Percentiles rank a stretch among this genome's conserved stretches.
phyloP scores from a whole-genome alignment of 2,113 vertebrate species.

The Podiceps cristatus region DNA sequence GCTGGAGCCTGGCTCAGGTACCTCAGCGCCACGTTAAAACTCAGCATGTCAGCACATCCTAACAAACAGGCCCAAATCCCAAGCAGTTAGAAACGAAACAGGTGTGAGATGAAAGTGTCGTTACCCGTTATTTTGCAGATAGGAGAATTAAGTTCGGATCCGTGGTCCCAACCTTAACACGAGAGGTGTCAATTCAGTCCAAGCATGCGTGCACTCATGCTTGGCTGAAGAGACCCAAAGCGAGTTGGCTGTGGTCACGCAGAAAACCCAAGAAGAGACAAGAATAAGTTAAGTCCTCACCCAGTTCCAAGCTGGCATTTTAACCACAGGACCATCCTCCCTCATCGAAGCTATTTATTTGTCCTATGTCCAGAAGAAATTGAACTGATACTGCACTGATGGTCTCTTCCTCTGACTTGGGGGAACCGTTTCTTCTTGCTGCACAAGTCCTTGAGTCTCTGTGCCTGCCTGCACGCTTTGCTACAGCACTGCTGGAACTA shows the following conservation, averaged over 20 bases:
- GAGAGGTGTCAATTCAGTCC: neutral
- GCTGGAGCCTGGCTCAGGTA: neutral
- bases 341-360: neutral
- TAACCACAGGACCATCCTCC: neutral
- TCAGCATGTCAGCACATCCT: neutral
- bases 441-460: neutral
- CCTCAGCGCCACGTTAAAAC: neutral
- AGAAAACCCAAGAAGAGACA: neutral
- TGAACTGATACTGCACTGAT: neutral
- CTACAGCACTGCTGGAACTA: neutral
- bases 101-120: neutral
- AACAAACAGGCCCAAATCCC: neutral
- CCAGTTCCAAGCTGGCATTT: neutral
- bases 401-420: neutral
- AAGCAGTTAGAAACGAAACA: neutral
- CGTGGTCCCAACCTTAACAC: neutral
- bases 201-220: rapidly evolving
- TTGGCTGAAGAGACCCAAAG: neutral
- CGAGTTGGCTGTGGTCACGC: neutral
- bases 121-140: neutral
- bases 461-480: neutral
- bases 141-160: neutral
- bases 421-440: neutral
- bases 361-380: neutral
- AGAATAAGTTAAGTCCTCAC: neutral